Base-by-base conservation (phyloP, 2,797 vertebrate genomes). In the Sebastes dallii region DNA sequence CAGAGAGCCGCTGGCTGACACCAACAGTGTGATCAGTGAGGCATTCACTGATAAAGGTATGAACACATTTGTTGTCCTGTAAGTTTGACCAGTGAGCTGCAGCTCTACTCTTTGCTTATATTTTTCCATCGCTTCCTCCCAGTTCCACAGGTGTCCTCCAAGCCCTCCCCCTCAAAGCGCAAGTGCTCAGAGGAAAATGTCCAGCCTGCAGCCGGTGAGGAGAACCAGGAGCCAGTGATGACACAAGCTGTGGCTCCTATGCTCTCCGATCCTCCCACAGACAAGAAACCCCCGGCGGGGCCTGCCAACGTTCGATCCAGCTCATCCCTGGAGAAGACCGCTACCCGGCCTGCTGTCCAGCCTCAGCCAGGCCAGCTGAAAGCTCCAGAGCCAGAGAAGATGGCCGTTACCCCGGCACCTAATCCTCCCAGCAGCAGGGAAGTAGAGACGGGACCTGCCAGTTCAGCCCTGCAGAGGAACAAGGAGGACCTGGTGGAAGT, bases 121-220 rank as follows among this genome's bases (percentile, higher is more conserved):
- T 70, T 65, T 66, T 12, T 10, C 52, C 58, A 1, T 80, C 4
- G 27, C n/a, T 42, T 71, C 14, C 50, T 20, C 9, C 73, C 27
- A 94, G 86, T 78, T 95, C 96, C 74, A 46, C 97, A 96, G 88
- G 86, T 93, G 8, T 93, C 95, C 54, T 93, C 96, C 72, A 99
- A 98, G 70, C 98, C 97, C 0, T 99, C 97, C 12, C 97, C 97
- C 13, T 97, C 97, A 16, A 99, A 99, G 90, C 96, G 97, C 32
- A 95, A 90, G 25, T 97, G 98, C 86, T 98, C 98, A 13, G 94
- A 92, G 52, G 96, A 96, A 80, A 84, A 78, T 9, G 89, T 94
- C 32, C 84, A 82, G 12, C 87, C 91, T 18, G 34, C 85, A 72
- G 88, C 89, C 2, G 93, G 92, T 14, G 91, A 67, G n/a, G 97